Conservation (phyloP, 2,113 vertebrate genomes). For the Crotophaga sulcirostris region DNA sequence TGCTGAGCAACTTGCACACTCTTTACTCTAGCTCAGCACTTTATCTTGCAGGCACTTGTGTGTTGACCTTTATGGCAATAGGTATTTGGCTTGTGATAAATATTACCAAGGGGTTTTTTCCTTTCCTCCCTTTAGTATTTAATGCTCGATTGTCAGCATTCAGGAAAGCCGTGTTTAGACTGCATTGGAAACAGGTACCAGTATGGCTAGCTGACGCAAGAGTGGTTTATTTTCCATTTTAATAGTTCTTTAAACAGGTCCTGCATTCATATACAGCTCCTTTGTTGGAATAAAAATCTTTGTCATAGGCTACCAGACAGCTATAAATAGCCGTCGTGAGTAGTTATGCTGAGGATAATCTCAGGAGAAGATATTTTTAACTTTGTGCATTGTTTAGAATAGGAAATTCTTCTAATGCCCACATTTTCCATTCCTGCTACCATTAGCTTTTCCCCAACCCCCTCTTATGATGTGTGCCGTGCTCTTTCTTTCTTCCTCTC, state of each 20-base stretch:
- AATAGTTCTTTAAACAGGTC: constrained; percentile 47
- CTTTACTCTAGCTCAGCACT: background rate
- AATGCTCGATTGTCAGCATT: background rate
- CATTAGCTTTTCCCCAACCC: background rate
- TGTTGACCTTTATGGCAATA: background rate
- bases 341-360: constrained; percentile 70
- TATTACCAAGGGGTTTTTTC: background rate
- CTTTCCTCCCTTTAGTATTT: background rate
- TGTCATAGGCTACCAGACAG: constrained; percentile 57
- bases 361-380: constrained; percentile 78
- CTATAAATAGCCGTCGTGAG: constrained; percentile 73
- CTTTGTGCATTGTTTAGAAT: constrained; percentile 73
- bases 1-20: background rate
- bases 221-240: constrained; percentile 66
- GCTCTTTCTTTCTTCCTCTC: background rate
- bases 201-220: background rate
- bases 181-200: constrained; percentile 19
- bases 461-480: background rate
- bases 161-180: constrained; percentile 37
- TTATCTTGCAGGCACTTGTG: accelerated
- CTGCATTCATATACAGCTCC: constrained; percentile 62
- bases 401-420: constrained; percentile 77
- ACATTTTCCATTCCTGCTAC: constrained; percentile 72
- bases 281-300: constrained; percentile 79
- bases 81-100: background rate